Conservation (phyloP, 2,113 vertebrate species). For the human region GRCh38 chr17:12048001-12048500, state of each 20-base stretch:
- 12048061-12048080: too few species aligned
- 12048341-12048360: background rate
- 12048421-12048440: background rate
- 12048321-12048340: background rate
- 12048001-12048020: background rate
- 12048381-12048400: background rate
- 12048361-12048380: background rate
- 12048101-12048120: too few species aligned
- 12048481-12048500: background rate
- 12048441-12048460: background rate
- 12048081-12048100: too few species aligned
- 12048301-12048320: background rate
- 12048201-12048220: background rate
- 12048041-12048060: too few species aligned
- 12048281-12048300: background rate
- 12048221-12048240: background rate
- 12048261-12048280: background rate
- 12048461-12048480: background rate
- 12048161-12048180: background rate
- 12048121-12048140: too few species aligned
- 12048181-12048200: background rate
- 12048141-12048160: too few species aligned
- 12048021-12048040: background rate
- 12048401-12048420: background rate
- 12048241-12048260: background rate